phyloP scores from a whole-genome alignment of 2,888 invertebrate genomes.

The Nomada ruficornis region DNA sequence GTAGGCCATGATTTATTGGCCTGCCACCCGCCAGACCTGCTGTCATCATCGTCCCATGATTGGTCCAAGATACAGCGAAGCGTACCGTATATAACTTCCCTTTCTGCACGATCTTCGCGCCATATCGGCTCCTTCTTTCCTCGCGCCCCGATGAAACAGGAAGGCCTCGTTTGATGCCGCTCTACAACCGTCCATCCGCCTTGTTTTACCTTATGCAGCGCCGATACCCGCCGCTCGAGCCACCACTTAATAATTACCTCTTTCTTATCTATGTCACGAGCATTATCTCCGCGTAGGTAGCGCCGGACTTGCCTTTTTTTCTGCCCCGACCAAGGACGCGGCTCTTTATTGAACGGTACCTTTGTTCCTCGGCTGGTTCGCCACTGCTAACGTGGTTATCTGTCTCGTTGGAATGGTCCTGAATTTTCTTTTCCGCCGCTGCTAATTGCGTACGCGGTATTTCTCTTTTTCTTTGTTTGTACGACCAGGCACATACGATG shows the following conservation, averaged over 20 bases:
- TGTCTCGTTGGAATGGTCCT: conserved; percentile 1
- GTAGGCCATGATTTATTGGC: conserved; percentile 81
- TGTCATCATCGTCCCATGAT: conserved; percentile 80
- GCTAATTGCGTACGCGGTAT: background rate
- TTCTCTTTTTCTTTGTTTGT: background rate
- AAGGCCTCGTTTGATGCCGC: conserved; percentile 61
- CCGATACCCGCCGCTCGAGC: conserved; percentile 42
- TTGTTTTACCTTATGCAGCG: conserved; percentile 70
- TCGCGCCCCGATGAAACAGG: conserved; percentile 67
- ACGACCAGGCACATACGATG: background rate
- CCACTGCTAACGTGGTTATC: background rate
- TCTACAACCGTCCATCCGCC: conserved; percentile 62
- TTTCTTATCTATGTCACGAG: conserved; percentile 50
- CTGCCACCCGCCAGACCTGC: conserved; percentile 79
- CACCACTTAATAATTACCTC: conserved; percentile 60
- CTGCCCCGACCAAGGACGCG: background rate
- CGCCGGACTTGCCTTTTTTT: background rate
- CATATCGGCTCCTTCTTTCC: conserved; percentile 71
- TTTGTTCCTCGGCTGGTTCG: background rate
- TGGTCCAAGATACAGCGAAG: conserved; percentile 70
- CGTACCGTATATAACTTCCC: conserved; percentile 72
- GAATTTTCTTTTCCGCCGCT: background rate
- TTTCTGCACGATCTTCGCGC: conserved; percentile 71
- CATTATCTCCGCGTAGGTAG: conserved; percentile 29
- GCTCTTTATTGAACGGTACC: background rate